These are phyloP conservation scores for Aplodontia rufa DNA, from an alignment of 2,113 vertebrate species.

Conservation along the genomic window DNA sequence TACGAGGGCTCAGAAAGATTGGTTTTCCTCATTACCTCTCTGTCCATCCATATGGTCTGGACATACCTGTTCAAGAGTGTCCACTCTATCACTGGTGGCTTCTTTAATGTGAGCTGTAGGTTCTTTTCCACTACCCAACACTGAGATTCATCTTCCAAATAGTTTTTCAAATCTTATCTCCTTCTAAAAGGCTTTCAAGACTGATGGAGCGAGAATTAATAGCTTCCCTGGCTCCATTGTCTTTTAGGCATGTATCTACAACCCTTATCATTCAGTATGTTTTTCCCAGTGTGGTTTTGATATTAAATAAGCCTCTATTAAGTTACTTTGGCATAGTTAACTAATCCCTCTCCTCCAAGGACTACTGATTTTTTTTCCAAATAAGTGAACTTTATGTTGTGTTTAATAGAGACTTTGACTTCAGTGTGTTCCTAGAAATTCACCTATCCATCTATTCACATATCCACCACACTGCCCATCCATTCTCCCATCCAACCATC, in stretches of 20 bases:
- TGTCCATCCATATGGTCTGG: no score
- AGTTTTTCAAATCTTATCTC: not conserved
- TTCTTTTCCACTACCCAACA: not conserved
- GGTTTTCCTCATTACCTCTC: not conserved
- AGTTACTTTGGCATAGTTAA: not conserved
- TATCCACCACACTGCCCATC: not conserved
- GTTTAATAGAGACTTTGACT: not conserved
- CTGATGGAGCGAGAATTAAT: not conserved
- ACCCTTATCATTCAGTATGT: not conserved
- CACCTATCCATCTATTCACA: not conserved
- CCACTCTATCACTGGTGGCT: not conserved
- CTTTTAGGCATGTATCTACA: not conserved
- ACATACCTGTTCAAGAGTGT: not conserved
- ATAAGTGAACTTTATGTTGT: not conserved
- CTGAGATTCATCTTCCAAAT: not conserved
- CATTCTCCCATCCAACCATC: not conserved
- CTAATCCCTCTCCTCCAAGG: not conserved
- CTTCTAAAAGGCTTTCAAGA: not conserved
- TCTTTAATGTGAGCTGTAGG: rapidly evolving
- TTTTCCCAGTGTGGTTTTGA: not conserved
- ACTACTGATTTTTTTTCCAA: not conserved
- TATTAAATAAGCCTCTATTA: not conserved
- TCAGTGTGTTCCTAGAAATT: not conserved
- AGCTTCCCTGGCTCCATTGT: not conserved
- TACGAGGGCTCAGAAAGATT: not conserved